A percentile compares a stretch with the other conserved stretches of the same genome.
Evolutionary conservation across 2,113 vertebrate genomes (phyloP).

Genomic region (Antigone vipio): DNA sequence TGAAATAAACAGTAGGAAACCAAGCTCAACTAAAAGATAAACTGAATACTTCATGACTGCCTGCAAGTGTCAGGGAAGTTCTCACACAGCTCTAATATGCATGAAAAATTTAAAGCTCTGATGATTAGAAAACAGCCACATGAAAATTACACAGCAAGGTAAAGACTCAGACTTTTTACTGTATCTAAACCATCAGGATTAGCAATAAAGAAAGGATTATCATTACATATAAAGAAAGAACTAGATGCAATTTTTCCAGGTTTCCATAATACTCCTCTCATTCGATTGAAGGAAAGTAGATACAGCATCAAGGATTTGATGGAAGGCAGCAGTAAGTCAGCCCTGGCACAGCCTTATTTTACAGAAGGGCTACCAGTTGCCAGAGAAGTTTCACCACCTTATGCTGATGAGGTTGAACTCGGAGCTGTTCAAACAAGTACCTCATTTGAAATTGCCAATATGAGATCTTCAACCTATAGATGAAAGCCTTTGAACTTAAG

Average conservation of each 20-base stretch:
- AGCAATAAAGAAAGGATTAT: not conserved
- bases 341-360: not conserved
- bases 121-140: not conserved
- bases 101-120: not conserved
- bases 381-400: not conserved
- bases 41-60: not conserved
- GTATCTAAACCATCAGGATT: not conserved
- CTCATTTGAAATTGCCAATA: not conserved
- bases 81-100: not conserved
- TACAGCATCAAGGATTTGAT: not conserved
- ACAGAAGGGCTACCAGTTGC: not conserved
- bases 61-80: not conserved
- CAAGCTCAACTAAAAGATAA: not conserved
- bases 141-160: not conserved
- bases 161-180: not conserved
- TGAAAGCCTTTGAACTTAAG: not conserved
- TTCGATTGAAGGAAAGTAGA: fast-evolving
- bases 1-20: not conserved
- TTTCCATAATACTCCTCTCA: not conserved
- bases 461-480: not conserved
- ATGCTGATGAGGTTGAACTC: not conserved
- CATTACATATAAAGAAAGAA: not conserved
- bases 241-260: not conserved
- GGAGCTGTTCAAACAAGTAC: not conserved
- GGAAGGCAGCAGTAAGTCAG: not conserved